Conservation (phyloP, 2,888 invertebrate genomes). For the Neocrepidodera transversa region DNA sequence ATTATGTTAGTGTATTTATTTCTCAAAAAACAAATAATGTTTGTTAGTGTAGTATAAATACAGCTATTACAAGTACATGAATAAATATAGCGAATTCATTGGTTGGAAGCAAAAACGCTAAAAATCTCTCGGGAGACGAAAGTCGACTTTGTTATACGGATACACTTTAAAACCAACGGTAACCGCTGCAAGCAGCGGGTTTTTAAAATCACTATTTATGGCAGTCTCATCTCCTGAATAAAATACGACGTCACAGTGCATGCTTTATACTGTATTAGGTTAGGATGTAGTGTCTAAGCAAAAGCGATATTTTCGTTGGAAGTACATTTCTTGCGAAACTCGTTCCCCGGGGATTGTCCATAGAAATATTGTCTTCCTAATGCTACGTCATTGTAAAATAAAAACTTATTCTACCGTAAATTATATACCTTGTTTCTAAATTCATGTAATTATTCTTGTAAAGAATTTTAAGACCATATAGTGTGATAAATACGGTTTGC, state of each 20-base stretch:
- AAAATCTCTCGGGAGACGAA: constrained; percentile 3
- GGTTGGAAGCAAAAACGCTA: no score
- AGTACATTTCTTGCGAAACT: constrained; percentile 1
- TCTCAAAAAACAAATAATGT: no score
- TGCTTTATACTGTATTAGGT: constrained; percentile 13
- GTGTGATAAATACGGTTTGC: no score
- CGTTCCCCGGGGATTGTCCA: constrained; percentile 8
- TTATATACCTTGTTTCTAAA: background rate
- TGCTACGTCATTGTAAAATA: background rate
- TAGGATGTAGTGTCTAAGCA: constrained; percentile 8
- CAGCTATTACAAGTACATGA: no score
- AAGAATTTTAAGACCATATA: no score
- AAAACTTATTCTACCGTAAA: background rate
- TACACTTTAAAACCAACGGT: constrained; percentile 1
- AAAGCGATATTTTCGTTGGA: constrained; percentile 8
- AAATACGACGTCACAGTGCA: constrained; percentile 12
- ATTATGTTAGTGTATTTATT: no score
- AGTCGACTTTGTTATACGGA: constrained; percentile 8
- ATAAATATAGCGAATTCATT: no score
- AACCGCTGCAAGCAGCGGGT: background rate
- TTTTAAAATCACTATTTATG: constrained; percentile 20
- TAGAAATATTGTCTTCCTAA: constrained; percentile 7
- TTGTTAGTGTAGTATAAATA: no score
- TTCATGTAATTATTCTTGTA: no score
- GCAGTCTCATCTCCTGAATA: constrained; percentile 14